A percentile compares a stretch with the other conserved stretches of the same genome.
Evolutionary conservation across 2,888 invertebrate genomes (phyloP).

Genomic region (Drosophila maculinotata): DNA sequence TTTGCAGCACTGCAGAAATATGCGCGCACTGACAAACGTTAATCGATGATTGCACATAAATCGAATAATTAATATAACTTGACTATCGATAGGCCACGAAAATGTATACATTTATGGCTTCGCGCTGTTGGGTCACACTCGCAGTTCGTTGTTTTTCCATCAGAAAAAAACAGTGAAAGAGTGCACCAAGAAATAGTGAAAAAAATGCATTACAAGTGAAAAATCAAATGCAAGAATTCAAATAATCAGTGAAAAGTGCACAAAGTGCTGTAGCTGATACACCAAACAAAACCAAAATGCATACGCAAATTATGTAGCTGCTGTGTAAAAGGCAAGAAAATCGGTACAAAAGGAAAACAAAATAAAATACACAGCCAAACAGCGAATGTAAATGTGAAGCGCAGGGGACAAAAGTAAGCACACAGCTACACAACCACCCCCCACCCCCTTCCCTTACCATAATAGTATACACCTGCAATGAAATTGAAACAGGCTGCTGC

Average conservation of each 20-base stretch:
- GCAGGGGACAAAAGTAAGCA: constrained; percentile 66
- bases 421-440: constrained; percentile 20
- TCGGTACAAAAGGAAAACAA: constrained; percentile 66
- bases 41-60: constrained; percentile 7
- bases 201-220: constrained; percentile 44
- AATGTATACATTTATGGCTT: constrained; percentile 35
- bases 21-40: background rate
- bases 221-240: constrained; percentile 10
- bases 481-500: constrained; percentile 49
- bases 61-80: background rate
- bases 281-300: constrained; percentile 33
- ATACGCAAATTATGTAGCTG: constrained; percentile 49
- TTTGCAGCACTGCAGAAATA: constrained; percentile 25
- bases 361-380: constrained; percentile 62
- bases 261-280: constrained; percentile 27
- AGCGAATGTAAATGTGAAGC: constrained; percentile 71
- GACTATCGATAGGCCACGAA: constrained; percentile 18
- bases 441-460: constrained; percentile 8
- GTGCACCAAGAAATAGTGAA: constrained; percentile 38
- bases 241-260: constrained; percentile 38
- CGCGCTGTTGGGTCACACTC: constrained; percentile 41
- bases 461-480: constrained; percentile 51
- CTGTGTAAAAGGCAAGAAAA: constrained; percentile 51
- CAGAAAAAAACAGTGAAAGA: constrained; percentile 55
- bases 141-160: constrained; percentile 55